Base-by-base conservation (phyloP, 2,797 vertebrate species). In the Hirundo rustica region DNA sequence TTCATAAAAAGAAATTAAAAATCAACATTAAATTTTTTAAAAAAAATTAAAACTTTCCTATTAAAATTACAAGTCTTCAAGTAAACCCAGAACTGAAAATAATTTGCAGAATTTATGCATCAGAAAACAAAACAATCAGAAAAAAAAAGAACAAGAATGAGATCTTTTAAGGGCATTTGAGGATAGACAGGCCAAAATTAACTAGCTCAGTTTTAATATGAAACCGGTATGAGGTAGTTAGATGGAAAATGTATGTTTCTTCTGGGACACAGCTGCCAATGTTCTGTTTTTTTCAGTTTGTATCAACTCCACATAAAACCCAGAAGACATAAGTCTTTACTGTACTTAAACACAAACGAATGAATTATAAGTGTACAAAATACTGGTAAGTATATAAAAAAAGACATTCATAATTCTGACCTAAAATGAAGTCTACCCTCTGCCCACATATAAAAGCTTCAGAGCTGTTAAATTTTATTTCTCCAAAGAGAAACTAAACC, bases 361-460 rank as follows among this genome's bases (percentile, higher is more conserved):
- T 67, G 7, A 85, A 70, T 75, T 84, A 13, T 40, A 91, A 85
- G 62, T 32, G 54, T 60, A 55, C 30, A 72, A 58, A 92, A 78
- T 64, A 64, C 22, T 16, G 8, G 0, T 86, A 97, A 95, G 71
- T 30, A 30, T 21, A 81, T 60, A 20, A 54, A 58, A 96, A 90
- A 84, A 95, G 74, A 80, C 79, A 96, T 95, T 95, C 68, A 95
- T 85, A 89, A 96, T 92, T 68, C 86, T 88, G 76, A 57, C 93
- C 93, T 87, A 71, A 95, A 96, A 74, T 58, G 62, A 95, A 89
- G 66, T 79, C 86, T 93, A 76, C 88, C 80, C 66, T 96, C 95
- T 36, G 62, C 80, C 94, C 84, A 89, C 83, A 75, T 32, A 84
- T 62, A 79, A 70, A 66, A 83, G 76, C 84, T 71, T 78, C 89